phyloP scores from a whole-genome alignment of 2,113 vertebrate species.

The Aspidoscelis tigris region DNA sequence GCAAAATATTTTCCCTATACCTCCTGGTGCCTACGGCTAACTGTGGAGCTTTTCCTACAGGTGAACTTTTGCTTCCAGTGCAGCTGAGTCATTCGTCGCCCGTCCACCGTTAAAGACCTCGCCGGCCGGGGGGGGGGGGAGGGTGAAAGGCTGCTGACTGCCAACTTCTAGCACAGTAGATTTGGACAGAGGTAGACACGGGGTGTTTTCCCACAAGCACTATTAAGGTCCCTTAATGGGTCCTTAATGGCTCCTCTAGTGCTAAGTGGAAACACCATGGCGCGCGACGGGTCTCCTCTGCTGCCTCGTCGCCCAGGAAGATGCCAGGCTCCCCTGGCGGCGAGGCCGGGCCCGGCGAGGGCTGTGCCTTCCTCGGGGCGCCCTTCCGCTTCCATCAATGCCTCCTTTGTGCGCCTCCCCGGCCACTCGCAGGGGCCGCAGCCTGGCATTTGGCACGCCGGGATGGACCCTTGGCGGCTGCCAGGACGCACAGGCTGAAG shows the following conservation, averaged over 20 bases:
- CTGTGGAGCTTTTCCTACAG: neutral
- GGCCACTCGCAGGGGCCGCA: neutral
- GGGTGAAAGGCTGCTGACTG: neutral
- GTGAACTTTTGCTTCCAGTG: neutral
- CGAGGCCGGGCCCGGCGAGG: neutral
- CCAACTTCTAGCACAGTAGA: neutral
- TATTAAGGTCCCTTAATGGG: too few species aligned
- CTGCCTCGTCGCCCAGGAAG: neutral
- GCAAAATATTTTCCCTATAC: neutral
- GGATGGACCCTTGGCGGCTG: neutral
- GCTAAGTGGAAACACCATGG: too few species aligned
- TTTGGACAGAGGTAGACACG: neutral
- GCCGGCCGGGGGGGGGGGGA: neutral
- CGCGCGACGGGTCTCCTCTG: neutral
- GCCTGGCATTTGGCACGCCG: neutral
- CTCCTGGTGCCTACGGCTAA: neutral
- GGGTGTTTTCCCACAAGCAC: too few species aligned
- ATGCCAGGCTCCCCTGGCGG: neutral
- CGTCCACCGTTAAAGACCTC: neutral
- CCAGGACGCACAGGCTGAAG: neutral
- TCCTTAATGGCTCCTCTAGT: too few species aligned
- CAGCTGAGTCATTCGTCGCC: neutral
- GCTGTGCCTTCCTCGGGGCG: neutral
- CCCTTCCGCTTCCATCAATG: neutral
- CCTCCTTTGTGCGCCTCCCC: slow-evolving; percentile 2